A percentile compares a stretch with the other conserved stretches of the same genome.
Evolutionary conservation across 30 jellyfish, hydroid and myxozoan species (phyloP).

Genomic region (Turritopsis rubra): DNA sequence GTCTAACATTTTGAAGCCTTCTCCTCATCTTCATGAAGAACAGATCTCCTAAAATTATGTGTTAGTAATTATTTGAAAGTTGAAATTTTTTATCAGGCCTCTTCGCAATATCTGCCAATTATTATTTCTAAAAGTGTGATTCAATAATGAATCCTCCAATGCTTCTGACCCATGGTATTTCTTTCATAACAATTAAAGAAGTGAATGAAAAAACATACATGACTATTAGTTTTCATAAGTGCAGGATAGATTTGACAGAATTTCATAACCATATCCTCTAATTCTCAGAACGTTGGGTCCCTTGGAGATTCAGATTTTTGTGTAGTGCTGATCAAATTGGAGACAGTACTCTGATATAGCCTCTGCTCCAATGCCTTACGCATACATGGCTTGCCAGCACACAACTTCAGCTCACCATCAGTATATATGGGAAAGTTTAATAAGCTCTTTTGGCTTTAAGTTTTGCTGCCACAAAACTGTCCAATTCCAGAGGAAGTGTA

Average conservation of each 20-base stretch:
- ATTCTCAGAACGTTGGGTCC: background rate
- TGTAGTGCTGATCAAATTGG: background rate
- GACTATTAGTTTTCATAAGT: too few relatives aligned
- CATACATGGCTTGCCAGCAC: background rate
- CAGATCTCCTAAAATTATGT: background rate
- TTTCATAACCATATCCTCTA: background rate
- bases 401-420: background rate
- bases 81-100: background rate
- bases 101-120: background rate
- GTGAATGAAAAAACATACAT: too few relatives aligned
- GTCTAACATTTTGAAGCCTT: slow-evolving; percentile 5
- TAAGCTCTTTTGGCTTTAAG: too few relatives aligned
- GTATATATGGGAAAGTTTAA: background rate
- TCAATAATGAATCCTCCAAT: background rate
- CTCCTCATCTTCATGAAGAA: background rate
- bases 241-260: slow-evolving; percentile 9
- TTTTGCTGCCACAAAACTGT: too few relatives aligned
- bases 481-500: too few relatives aligned
- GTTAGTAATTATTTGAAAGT: background rate
- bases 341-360: background rate
- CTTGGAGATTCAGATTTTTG: background rate
- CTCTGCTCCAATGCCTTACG: background rate
- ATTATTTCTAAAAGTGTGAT: background rate
- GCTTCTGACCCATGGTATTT: too few relatives aligned
- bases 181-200: too few relatives aligned